A percentile compares a stretch with the other conserved stretches of the same genome.
Conservation (phyloP, 2,113 vertebrate species). For the Nothobranchius furzeri region DNA sequence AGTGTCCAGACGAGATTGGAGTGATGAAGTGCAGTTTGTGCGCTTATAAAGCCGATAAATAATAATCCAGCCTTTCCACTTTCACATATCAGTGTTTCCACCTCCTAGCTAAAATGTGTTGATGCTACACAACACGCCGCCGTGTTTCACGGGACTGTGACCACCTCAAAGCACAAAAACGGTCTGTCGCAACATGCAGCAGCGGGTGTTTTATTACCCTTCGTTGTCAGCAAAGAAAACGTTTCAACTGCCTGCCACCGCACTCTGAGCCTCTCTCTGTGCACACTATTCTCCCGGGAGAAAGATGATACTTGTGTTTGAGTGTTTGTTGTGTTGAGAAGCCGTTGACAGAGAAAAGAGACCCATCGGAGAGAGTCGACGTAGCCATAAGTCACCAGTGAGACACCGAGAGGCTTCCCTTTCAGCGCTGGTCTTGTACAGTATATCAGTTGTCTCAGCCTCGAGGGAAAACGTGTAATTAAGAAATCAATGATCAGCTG, state of each 20-base stretch:
- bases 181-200: slow-evolving; percentile 62
- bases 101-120: slow-evolving; percentile 34
- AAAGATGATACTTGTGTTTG: slow-evolving; percentile 72
- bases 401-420: slow-evolving; percentile 54
- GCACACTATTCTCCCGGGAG: slow-evolving; percentile 58
- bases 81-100: slow-evolving; percentile 25
- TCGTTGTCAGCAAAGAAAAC: slow-evolving; percentile 69
- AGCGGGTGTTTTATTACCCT: slow-evolving; percentile 66
- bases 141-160: slow-evolving; percentile 39
- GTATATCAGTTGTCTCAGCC: slow-evolving; percentile 58
- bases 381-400: slow-evolving; percentile 68
- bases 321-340: slow-evolving; percentile 76
- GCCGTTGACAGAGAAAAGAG: slow-evolving; percentile 62
- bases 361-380: slow-evolving; percentile 57
- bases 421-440: slow-evolving; percentile 55
- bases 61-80: slow-evolving; percentile 23
- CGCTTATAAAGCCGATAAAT: slow-evolving; percentile 9
- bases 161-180: slow-evolving; percentile 43
- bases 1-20: slow-evolving; percentile 20
- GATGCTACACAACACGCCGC: slow-evolving; percentile 38
- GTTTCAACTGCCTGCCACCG: slow-evolving; percentile 66
- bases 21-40: slow-evolving; percentile 20
- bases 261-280: slow-evolving; percentile 61
- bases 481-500: slow-evolving; percentile 74
- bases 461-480: slow-evolving; percentile 68